Conservation (phyloP, 2,797 vertebrate species). For the Chloroceryle amazona region DNA sequence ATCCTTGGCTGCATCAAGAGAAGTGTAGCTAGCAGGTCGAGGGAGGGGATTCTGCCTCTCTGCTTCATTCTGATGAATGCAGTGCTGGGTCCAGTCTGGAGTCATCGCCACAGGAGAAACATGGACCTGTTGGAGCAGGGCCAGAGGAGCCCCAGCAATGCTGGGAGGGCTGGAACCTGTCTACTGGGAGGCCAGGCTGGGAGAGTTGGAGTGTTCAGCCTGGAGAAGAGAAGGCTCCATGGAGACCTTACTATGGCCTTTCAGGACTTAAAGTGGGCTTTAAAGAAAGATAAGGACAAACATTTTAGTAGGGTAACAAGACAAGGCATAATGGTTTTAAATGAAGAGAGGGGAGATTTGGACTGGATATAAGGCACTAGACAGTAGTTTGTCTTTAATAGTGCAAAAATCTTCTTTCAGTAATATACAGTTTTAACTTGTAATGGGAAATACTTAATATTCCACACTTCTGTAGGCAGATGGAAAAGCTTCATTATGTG, state of each 20-base stretch:
- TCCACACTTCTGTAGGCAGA: rapidly evolving
- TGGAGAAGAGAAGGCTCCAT: neutral
- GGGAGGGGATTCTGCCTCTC: neutral
- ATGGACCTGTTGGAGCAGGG: neutral
- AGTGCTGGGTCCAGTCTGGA: neutral
- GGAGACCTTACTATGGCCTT: neutral
- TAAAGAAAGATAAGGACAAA: neutral
- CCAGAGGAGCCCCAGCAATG: neutral
- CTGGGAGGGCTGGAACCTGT: neutral
- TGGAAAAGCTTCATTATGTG: rapidly evolving
- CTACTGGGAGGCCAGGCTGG: neutral
- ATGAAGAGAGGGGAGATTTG: neutral
- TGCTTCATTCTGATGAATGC: neutral
- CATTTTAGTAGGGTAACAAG: neutral
- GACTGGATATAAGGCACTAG: neutral
- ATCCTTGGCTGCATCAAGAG: neutral
- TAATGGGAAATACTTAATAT: neutral
- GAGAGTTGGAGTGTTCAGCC: neutral
- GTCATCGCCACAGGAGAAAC: neutral
- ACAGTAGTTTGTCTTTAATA: neutral
- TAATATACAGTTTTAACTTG: neutral
- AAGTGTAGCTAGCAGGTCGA: neutral
- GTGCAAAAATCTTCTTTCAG: neutral
- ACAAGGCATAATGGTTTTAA: neutral
- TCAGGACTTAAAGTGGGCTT: neutral